phyloP scores from a whole-genome alignment of 37 sponge, comb jelly and placozoan genomes.

The Halichondria panicea region DNA sequence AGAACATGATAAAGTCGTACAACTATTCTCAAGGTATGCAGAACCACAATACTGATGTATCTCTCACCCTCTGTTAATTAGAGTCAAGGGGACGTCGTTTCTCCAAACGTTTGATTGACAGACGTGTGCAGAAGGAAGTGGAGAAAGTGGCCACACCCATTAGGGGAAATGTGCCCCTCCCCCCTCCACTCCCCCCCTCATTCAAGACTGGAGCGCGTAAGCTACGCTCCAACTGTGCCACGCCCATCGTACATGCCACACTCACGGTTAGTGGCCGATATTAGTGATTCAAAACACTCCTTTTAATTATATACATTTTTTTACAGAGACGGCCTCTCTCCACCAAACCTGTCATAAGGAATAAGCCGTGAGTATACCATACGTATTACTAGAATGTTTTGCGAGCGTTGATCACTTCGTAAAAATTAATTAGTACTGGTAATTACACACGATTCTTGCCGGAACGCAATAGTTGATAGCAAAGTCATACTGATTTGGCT shows the following conservation, averaged over 20 bases:
- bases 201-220: background rate
- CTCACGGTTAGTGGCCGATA: background rate
- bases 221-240: background rate
- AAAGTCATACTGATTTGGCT: too few relatives aligned
- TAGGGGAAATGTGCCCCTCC: conserved; percentile 9
- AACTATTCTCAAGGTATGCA: conserved; percentile 71
- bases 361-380: too few relatives aligned
- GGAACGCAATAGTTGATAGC: too few relatives aligned
- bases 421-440: too few relatives aligned
- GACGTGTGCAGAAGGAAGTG: background rate
- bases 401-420: too few relatives aligned
- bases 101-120: conserved; percentile 65
- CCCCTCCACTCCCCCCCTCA: background rate
- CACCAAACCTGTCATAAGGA: too few relatives aligned
- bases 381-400: too few relatives aligned
- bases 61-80: background rate
- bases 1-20: conserved; percentile 53
- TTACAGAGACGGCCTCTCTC: too few relatives aligned
- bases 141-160: too few relatives aligned
- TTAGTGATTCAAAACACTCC: background rate
- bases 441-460: too few relatives aligned
- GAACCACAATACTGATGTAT: background rate
- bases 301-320: too few relatives aligned
- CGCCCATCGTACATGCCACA: background rate
- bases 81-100: conserved; percentile 50